Conservation (phyloP, 2,797 vertebrate genomes). For the Syngnathus rostellatus region DNA sequence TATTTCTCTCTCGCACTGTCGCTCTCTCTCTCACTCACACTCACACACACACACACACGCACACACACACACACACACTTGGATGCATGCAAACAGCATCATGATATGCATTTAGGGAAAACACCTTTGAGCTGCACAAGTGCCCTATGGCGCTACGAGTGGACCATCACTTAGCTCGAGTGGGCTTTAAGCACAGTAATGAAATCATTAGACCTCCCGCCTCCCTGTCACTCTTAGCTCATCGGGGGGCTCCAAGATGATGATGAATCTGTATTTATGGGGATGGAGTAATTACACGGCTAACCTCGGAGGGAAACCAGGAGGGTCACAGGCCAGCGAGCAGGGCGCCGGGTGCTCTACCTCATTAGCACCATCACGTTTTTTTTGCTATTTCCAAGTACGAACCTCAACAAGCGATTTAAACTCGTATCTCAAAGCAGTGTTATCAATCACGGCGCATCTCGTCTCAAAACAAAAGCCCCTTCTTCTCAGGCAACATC, state of each 20-base stretch:
- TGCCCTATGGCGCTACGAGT: constrained; percentile 60
- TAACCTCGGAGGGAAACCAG: constrained; percentile 85
- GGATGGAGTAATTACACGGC: constrained; percentile 85
- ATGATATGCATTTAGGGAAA: constrained; percentile 92
- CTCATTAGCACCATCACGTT: constrained; percentile 78
- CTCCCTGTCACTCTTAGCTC: constrained; percentile 70
- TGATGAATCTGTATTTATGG: constrained; percentile 90
- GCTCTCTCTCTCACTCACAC: constrained; percentile 23
- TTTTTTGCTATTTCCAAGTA: constrained; percentile 31
- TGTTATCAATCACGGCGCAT: background rate
- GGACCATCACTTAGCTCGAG: constrained; percentile 80
- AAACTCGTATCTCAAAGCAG: background rate
- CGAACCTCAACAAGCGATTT: constrained; percentile 13
- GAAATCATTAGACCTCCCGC: constrained; percentile 93
- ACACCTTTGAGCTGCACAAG: constrained; percentile 92
- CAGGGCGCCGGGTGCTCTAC: constrained; percentile 83
- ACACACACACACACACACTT: constrained; percentile 19
- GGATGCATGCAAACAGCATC: constrained; percentile 66
- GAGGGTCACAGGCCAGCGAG: constrained; percentile 83
- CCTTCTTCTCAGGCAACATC: constrained; percentile 48
- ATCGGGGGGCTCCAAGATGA: constrained; percentile 80
- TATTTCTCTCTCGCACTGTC: constrained; percentile 40
- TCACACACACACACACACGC: background rate
- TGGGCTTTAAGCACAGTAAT: constrained; percentile 98
- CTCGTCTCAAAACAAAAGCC: constrained; percentile 2